Evolutionary conservation across 2,113 vertebrate species (phyloP), one percentile per base, ranked within the genome.

Genomic region (Trinectes maculatus): DNA sequence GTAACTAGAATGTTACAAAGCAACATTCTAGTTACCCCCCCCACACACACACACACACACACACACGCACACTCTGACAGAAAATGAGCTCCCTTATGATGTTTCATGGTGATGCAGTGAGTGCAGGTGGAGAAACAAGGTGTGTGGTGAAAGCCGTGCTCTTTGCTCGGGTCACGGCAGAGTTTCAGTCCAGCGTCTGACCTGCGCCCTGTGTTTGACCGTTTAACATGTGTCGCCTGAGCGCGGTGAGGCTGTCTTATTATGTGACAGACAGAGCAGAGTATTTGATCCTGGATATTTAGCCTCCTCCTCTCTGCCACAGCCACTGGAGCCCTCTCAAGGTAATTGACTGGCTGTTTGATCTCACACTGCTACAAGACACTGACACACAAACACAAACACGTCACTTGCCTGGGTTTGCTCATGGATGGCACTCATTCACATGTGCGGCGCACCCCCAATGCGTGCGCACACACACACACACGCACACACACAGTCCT

Each of bases 291-390:
- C 83, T 56, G 52, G 70, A 64, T 69, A 74, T 83, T 74, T 83
- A 44, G 79, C 47, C 68, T 84, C 51, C 65, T 88, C 83, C 64
- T 82, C 71, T 73, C 37, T 77, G 80, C 67, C 82, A 88, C 83
- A 89, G 6, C 51, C 85, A 88, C 80, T 79, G 82, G 88, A 91
- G 83, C 85, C 82, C 82, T 90, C 93, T 90, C 85, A 92, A 78
- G 72, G 77, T 89, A 90, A 83, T 69, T 85, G 77, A 51, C 79
- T 44, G 51, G 36, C 31, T 79, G 73, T 91, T 88, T 89, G 79
- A 91, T 90, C 84, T 84, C 56, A 78, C 56, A 52, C 46, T 63
- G 71, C 84, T 78, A 75, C 68, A 80, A 88, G 74, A 74, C 51
- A 24, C 63, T 51, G 62, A 68, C 66, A 46, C 72, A 31, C 69